phyloP scores from a whole-genome alignment of 2,888 invertebrate genomes.

The Patella ulyssiponensis region DNA sequence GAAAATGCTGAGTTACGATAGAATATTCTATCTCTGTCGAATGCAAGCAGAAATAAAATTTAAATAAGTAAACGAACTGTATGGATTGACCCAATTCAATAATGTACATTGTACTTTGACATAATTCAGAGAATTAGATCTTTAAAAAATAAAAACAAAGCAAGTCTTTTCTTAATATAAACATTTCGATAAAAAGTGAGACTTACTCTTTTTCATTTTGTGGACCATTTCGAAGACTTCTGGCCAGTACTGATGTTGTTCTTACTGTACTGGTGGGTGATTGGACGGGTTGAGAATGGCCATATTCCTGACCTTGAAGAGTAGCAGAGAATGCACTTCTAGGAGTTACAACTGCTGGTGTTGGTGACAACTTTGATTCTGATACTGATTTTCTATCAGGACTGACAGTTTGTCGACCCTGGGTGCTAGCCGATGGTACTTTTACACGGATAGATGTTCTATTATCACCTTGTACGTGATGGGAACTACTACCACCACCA shows the following conservation, averaged over 20 bases:
- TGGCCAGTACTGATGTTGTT: constrained; percentile 12
- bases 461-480: constrained; percentile 38
- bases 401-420: constrained; percentile 39
- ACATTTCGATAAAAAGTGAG: neutral
- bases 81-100: too few species aligned
- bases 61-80: too few species aligned
- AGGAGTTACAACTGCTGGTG: constrained; percentile 16
- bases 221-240: constrained; percentile 30
- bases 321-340: constrained; percentile 42
- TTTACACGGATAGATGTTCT: constrained; percentile 64
- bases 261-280: constrained; percentile 22
- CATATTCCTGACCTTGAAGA: constrained; percentile 45
- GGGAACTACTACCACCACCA: neutral
- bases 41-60: too few species aligned
- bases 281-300: constrained; percentile 36
- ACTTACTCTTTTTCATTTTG: constrained; percentile 35
- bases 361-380: constrained; percentile 13
- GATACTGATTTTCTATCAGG: constrained; percentile 33
- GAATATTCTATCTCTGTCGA: too few species aligned
- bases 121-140: too few species aligned
- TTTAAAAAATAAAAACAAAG: too few species aligned
- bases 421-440: constrained; percentile 53
- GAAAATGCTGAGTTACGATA: too few species aligned
- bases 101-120: too few species aligned
- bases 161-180: too few species aligned